A percentile compares a stretch with the other conserved stretches of the same genome.
Conservation (phyloP, 2,888 invertebrate species). For the Metacarcinus magister region DNA sequence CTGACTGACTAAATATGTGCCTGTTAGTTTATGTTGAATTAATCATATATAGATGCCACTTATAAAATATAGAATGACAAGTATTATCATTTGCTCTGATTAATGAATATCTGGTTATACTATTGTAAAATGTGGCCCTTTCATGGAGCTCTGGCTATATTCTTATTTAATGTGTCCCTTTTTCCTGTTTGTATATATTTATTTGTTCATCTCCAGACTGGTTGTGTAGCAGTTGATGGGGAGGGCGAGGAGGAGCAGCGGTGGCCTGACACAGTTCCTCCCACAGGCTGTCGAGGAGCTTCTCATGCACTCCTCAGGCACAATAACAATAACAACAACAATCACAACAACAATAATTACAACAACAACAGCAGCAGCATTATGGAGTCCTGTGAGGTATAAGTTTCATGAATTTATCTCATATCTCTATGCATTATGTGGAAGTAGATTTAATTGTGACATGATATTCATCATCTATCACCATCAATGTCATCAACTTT, state of each 20-base stretch:
- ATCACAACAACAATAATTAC: constrained; percentile 53
- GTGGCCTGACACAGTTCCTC: neutral
- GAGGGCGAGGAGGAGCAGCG: constrained; percentile 2
- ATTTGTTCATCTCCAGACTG: neutral
- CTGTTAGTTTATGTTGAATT: too few species aligned
- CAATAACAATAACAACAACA: constrained; percentile 44
- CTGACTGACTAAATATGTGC: too few species aligned
- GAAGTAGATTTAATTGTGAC: neutral
- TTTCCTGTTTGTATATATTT: neutral
- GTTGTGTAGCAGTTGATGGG: constrained; percentile 52
- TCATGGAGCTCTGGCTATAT: neutral
- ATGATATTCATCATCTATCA: neutral
- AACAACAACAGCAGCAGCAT: constrained; percentile 26
- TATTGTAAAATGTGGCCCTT: neutral
- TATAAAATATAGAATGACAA: neutral
- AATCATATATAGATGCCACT: too few species aligned
- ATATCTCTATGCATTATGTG: neutral
- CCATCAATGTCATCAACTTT: neutral
- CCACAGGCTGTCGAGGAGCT: neutral
- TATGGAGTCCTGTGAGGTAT: constrained; percentile 17
- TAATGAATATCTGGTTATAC: too few species aligned
- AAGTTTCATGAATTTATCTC: neutral
- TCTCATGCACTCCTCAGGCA: constrained; percentile 51
- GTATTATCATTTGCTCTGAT: neutral
- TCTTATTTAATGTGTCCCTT: neutral